Percentiles rank a stretch among this genome's conserved stretches.
Conservation (phyloP, 2,113 vertebrate genomes). For the Xiphias gladius region DNA sequence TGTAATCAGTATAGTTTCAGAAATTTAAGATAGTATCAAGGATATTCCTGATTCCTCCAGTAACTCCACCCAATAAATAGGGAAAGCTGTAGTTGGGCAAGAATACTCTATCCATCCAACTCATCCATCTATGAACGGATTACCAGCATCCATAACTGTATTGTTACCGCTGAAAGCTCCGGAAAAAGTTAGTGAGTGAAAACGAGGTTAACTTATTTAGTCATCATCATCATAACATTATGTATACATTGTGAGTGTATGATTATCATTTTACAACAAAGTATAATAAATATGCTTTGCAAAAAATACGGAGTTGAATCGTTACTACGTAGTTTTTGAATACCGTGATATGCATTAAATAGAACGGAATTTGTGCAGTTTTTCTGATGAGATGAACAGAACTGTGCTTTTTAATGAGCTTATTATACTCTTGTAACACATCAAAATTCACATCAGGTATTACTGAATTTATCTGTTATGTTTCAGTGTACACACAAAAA, state of each 20-base stretch:
- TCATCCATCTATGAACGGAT: no score
- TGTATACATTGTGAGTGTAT: neutral
- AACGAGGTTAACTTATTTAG: no score
- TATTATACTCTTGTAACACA: neutral
- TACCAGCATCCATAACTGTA: no score
- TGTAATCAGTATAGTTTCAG: no score
- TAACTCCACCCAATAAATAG: no score
- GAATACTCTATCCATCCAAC: no score
- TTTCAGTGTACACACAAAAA: slow-evolving; percentile 17
- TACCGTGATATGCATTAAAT: neutral
- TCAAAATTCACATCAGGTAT: neutral
- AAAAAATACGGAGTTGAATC: neutral
- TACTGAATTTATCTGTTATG: slow-evolving; percentile 9
- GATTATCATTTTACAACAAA: neutral
- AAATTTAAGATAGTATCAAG: no score
- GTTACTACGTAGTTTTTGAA: neutral
- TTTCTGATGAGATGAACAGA: neutral
- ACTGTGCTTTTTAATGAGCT: neutral
- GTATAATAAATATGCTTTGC: neutral
- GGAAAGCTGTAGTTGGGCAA: no score
- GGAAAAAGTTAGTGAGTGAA: no score
- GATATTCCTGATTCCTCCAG: no score
- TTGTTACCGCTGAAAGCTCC: no score
- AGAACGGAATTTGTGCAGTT: neutral
- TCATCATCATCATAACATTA: neutral